Base-by-base conservation (phyloP, 2,888 invertebrate genomes). In the Lithosia quadra region DNA sequence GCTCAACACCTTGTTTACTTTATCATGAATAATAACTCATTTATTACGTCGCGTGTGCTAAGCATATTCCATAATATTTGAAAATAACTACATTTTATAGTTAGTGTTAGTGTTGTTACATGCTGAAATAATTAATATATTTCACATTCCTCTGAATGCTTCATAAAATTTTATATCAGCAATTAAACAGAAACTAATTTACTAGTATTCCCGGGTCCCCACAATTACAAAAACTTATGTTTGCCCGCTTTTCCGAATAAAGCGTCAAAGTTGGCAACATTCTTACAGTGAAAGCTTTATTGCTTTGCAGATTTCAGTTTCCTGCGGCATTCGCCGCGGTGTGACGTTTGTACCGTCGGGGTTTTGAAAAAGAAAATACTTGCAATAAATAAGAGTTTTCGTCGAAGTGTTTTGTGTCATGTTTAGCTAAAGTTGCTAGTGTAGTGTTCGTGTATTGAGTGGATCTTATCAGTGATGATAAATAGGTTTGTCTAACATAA, bases 241-340 rank as follows among this genome's bases (percentile, higher is more conserved):
- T 9, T 61, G 33, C 56, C 82, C 13, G 7, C 0, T 67, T 61
- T 62, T 34, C 15, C 0, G 61, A 74, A 71, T 61, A 69, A 69
- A 67, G 57, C 57, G 9, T 58, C 28, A 60, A 22, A 5, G 24
- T 64, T 77, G 58, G 83, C 78, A 84, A 82, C 83, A 77, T 73
- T 22, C 63, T 73, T 75, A 68, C 73, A 75, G 61, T 58, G 76
- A 82, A 79, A 78, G 78, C 79, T 83, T 83, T 83, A 83, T 77
- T 74, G 80, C 82, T 78, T 84, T 86, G 85, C 85, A 84, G 84
- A 78, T 82, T 85, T 82, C 79, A 90, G 90, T 90, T 74, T 82
- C 80, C 89, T 90, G 90, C 90, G 90, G 89, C 84, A 89, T 77
- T 84, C 68, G 79, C 76, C 81, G 84, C 74, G 76, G 63, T 11